Percentiles rank a stretch among this genome's conserved stretches.
phyloP scores from a whole-genome alignment of 1,140 invertebrate genomes.

The Sarcophaga bullata region DNA sequence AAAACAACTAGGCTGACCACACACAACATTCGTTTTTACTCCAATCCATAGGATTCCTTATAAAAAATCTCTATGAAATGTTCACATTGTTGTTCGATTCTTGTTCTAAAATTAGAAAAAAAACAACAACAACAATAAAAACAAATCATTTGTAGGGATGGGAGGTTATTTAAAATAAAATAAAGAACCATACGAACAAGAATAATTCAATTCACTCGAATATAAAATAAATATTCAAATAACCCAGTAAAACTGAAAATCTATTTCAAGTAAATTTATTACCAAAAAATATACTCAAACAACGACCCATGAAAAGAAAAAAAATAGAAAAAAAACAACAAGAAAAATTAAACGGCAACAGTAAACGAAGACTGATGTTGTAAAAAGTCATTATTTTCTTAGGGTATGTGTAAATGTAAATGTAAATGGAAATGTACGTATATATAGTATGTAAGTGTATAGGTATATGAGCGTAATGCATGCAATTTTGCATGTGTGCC shows the following conservation, averaged over 20 bases:
- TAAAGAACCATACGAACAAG: background rate
- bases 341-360: background rate
- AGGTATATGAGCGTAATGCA: too few relatives aligned
- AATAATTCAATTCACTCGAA: too few relatives aligned
- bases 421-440: too few relatives aligned
- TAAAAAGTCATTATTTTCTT: conserved; percentile 16
- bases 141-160: background rate
- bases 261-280: background rate
- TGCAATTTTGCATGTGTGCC: too few relatives aligned
- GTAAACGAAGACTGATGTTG: background rate
- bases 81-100: too few relatives aligned
- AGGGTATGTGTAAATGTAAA: too few relatives aligned
- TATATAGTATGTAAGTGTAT: too few relatives aligned
- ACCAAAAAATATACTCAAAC: background rate
- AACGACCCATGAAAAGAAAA: background rate
- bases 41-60: too few relatives aligned
- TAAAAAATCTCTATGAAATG: too few relatives aligned
- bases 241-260: background rate
- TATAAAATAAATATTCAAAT: background rate
- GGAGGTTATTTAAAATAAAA: conserved; percentile 8
- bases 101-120: background rate
- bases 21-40: too few relatives aligned
- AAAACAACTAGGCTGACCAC: too few relatives aligned
- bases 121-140: background rate
- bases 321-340: background rate